These are phyloP conservation scores for Heliconius erato DNA, from an alignment of 2,888 invertebrate species.

Conservation along the genomic window DNA sequence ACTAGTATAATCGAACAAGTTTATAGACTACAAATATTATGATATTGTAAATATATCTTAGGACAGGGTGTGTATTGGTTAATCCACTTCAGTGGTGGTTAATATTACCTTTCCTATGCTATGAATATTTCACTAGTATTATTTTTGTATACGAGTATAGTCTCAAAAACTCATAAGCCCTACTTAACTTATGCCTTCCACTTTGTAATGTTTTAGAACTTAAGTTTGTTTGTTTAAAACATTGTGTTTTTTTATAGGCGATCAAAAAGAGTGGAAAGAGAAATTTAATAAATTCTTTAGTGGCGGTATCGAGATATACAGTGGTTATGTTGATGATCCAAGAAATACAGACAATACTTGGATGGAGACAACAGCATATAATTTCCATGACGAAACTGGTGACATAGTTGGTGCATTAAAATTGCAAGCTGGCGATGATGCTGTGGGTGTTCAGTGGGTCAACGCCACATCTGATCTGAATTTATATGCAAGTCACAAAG, in stretches of 20 bases:
- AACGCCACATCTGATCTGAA: conserved; percentile 89
- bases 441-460: conserved; percentile 94
- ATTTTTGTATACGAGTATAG: too few relatives aligned
- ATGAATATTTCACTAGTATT: too few relatives aligned
- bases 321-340: conserved; percentile 98
- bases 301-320: conserved; percentile 90
- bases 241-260: conserved; percentile 59
- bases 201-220: neutral
- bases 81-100: too few relatives aligned
- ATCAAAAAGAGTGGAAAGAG: conserved; percentile 66
- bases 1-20: too few relatives aligned
- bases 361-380: conserved; percentile 98
- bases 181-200: neutral
- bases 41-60: too few relatives aligned
- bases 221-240: neutral
- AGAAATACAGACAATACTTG: conserved; percentile 99
- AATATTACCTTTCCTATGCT: too few relatives aligned
- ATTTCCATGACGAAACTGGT: conserved; percentile 96
- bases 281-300: conserved; percentile 89
- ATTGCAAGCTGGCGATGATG: conserved; percentile 96
- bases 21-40: too few relatives aligned
- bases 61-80: too few relatives aligned
- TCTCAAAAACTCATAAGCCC: too few relatives aligned
- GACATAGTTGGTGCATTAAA: conserved; percentile 88
- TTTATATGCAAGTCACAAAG: conserved; percentile 95